These are phyloP conservation scores for Lasioglossum morio DNA, from an alignment of 2,888 invertebrate genomes.

Conservation along the genomic window DNA sequence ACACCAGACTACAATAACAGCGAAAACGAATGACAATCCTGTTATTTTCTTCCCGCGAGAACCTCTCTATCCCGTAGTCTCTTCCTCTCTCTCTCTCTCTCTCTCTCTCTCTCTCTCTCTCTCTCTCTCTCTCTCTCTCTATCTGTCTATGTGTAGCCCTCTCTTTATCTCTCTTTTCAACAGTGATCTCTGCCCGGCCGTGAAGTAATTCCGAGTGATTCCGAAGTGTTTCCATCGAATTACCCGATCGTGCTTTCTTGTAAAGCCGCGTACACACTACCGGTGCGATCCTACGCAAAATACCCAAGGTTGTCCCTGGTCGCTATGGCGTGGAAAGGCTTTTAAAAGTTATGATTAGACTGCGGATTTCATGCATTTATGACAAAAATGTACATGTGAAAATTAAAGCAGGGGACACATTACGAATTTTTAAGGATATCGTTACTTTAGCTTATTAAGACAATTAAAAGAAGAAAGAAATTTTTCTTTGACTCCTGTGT, in stretches of 20 bases:
- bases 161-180: not conserved
- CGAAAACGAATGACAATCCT: conserved; percentile 56
- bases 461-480: no score
- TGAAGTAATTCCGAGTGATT: conserved; percentile 51
- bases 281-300: not conserved
- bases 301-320: no score
- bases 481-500: no score
- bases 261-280: conserved; percentile 15
- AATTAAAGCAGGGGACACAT: no score
- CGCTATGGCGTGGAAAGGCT: no score
- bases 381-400: no score
- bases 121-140: not conserved
- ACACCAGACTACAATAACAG: conserved; percentile 47
- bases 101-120: no score
- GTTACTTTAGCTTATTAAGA: no score
- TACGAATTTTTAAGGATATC: no score
- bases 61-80: not conserved
- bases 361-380: no score
- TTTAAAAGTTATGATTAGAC: no score
- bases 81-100: not conserved
- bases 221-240: conserved; percentile 37
- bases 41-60: conserved; percentile 43
- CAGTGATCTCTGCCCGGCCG: conserved; percentile 35
- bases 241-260: conserved; percentile 38
- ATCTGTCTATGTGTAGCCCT: not conserved